These are phyloP conservation scores for Tetramorium simillimum DNA, from an alignment of 1,140 invertebrate genomes.

Conservation along the genomic window DNA sequence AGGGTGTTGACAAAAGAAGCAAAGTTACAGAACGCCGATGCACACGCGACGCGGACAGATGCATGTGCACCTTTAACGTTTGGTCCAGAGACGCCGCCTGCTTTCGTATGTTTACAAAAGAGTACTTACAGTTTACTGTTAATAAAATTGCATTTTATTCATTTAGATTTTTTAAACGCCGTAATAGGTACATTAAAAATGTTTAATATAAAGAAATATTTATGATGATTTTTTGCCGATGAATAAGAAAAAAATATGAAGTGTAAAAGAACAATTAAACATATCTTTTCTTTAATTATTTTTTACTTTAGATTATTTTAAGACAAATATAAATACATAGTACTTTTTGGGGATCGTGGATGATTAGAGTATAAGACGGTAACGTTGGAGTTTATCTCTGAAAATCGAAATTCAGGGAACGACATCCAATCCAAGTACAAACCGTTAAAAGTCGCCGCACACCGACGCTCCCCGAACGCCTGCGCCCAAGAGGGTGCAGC, in stretches of 20 bases:
- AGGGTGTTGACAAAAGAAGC: constrained; percentile 28
- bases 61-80: constrained; percentile 68
- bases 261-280: background rate
- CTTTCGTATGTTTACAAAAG: constrained; percentile 31
- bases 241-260: background rate
- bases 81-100: constrained; percentile 64
- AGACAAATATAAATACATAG: background rate
- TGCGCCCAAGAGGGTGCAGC: constrained; percentile 34
- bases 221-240: too few relatives aligned
- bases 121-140: constrained; percentile 6
- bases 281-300: background rate
- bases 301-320: background rate
- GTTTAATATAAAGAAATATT: background rate
- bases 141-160: constrained; percentile 17
- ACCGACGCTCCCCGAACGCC: constrained; percentile 20
- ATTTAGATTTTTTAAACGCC: background rate
- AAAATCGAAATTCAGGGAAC: background rate
- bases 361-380: background rate
- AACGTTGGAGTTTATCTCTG: background rate
- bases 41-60: constrained; percentile 70
- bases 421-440: constrained; percentile 17
- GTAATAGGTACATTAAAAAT: background rate
- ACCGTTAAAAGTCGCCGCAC: constrained; percentile 56
- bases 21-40: constrained; percentile 67
- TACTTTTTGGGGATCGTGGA: background rate